Evolutionary conservation across 2,888 invertebrate genomes (phyloP).

Genomic region (Hydrotaea diabolus): DNA sequence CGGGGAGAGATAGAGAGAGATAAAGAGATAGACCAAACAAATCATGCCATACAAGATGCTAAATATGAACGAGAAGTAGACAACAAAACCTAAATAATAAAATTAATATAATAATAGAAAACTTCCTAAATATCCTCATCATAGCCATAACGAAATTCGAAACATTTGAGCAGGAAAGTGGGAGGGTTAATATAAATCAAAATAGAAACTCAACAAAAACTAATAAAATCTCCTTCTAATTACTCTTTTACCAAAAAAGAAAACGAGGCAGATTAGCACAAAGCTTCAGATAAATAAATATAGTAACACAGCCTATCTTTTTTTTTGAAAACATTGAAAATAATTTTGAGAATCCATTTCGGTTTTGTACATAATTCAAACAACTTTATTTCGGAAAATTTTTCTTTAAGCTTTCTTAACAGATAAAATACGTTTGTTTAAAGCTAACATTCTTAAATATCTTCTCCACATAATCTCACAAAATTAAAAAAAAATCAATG

Average conservation of each 20-base stretch:
- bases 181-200: too few species aligned
- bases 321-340: not conserved
- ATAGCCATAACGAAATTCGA: not conserved
- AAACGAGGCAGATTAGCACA: too few species aligned
- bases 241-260: not conserved
- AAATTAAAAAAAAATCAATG: not conserved
- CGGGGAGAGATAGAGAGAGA: not conserved
- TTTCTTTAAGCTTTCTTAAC: conserved; percentile 33
- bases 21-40: conserved; percentile 21
- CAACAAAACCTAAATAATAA: not conserved
- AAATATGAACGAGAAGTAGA: not conserved
- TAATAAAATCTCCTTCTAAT: conserved; percentile 6
- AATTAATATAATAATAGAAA: too few species aligned
- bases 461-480: too few species aligned
- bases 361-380: conserved; percentile 42
- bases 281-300: not conserved
- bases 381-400: conserved; percentile 62
- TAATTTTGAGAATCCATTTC: conserved; percentile 34
- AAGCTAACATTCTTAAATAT: conserved; percentile 21
- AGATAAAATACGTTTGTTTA: conserved; percentile 7
- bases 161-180: too few species aligned
- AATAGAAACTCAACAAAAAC: not conserved
- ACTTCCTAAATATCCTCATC: not conserved
- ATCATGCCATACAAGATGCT: conserved; percentile 59
- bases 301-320: conserved; percentile 7